Evolutionary conservation across 1,140 invertebrate species (phyloP).

Genomic region (Ceratina calcarata): DNA sequence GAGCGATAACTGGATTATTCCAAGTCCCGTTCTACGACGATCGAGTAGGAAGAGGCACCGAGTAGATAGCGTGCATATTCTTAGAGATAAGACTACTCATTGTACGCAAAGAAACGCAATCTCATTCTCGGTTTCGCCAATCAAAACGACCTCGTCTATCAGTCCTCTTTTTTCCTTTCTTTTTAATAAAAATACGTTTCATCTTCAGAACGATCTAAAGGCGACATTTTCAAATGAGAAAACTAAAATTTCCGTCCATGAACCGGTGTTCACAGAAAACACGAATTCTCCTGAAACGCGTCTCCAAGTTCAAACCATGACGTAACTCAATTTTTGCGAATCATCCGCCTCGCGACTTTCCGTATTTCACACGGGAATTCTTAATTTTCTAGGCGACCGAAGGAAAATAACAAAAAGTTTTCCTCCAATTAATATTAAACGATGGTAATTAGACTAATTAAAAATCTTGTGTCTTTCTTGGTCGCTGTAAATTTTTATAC

Average conservation of each 20-base stretch:
- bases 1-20: neutral
- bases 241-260: neutral
- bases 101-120: neutral
- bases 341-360: conserved; percentile 12
- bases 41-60: neutral
- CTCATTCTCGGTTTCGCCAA: neutral
- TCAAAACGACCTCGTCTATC: no score
- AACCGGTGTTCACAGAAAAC: neutral
- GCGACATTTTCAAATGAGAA: neutral
- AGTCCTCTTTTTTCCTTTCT: neutral
- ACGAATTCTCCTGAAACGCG: neutral
- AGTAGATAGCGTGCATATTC: neutral
- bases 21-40: neutral
- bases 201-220: neutral
- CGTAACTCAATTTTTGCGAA: conserved; percentile 2
- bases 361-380: neutral
- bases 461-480: neutral
- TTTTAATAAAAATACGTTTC: neutral
- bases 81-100: no score
- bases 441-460: neutral
- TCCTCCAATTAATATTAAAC: neutral
- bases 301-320: conserved; percentile 14
- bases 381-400: neutral
- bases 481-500: neutral
- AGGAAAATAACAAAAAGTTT: neutral